Base-by-base conservation (phyloP, 2,113 vertebrate species). In the Gadus chalcogrammus region DNA sequence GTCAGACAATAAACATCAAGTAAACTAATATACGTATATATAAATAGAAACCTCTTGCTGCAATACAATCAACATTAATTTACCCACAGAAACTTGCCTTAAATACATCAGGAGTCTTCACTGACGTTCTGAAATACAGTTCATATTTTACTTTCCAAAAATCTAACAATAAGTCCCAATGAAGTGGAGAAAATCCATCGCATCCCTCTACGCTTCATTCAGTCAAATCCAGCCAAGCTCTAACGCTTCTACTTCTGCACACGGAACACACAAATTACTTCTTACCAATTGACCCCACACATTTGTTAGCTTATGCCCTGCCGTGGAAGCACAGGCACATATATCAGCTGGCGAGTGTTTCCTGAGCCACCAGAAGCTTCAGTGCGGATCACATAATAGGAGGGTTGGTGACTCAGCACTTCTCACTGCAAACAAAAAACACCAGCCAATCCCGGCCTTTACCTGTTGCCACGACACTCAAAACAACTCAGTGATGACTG, bases 261-360 rank as follows among this genome's bases (percentile, higher is more conserved):
- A 48, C 42, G 62, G 28, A 76, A 62, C 24, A 80, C 69, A 83
- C 55, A 72, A 72, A 86, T 58, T 60, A 59, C 67, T 82, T 70
- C 92, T 93, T 92, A 93, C 92, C 92, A 93, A 73, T 90, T 93
- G 86, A 93, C 90, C 83, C 92, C 92, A 79, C 92, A 93, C 92
- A 93, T 93, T 90, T 91, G 91, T 93, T 87, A 92, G 84, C 79
- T 91, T 90, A 82, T 92, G 86, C 84, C 84, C 82, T 69, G 73
- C 77, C 11, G 81, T 85, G 81, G 83, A 82, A 76, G 87, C 85
- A 79, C 76, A 87, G 87, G 78, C 81, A 77, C 89, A 90, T 89
- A 89, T 91, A 91, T 89, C 85, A 89, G 81, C 75, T 20, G 68
- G 80, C 75, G 78, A 80, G 78, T 63, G 65, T 76, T 74, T 72